Evolutionary conservation across 2,797 vertebrate genomes (phyloP).

Genomic region (Gobio occitaniae): DNA sequence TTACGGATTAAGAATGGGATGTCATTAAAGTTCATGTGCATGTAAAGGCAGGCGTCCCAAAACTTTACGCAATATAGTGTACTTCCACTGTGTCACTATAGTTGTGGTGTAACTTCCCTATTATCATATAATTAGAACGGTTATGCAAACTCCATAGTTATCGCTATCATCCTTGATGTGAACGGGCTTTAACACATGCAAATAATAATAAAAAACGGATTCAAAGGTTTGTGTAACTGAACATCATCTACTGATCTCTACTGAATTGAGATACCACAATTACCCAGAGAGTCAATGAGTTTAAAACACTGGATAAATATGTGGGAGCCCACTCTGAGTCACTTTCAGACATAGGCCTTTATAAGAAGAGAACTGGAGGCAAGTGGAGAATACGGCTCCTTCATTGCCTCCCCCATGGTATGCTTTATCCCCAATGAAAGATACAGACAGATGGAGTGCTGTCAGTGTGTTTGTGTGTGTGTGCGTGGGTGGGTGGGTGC

Average conservation of each 20-base stretch:
- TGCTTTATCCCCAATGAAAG: slow-evolving; percentile 21
- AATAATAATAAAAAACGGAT: not conserved
- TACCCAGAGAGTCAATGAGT: slow-evolving; percentile 21
- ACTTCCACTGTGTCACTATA: not conserved
- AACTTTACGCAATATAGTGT: no score
- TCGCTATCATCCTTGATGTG: not conserved
- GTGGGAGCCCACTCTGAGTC: slow-evolving; percentile 4
- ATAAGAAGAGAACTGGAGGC: not conserved
- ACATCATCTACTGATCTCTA: not conserved
- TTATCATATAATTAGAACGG: not conserved
- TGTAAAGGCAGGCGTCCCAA: no score
- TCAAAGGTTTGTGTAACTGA: not conserved
- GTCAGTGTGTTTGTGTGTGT: slow-evolving; percentile 42
- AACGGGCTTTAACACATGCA: not conserved
- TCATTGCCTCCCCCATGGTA: slow-evolving; percentile 1
- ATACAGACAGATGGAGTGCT: slow-evolving; percentile 63
- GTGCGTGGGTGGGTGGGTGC: slow-evolving; percentile 34
- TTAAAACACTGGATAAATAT: slow-evolving; percentile 5
- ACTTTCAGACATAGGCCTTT: slow-evolving; percentile 7
- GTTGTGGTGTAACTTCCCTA: not conserved
- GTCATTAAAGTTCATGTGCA: no score
- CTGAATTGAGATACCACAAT: not conserved
- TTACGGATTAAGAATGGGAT: no score
- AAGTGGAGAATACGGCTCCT: not conserved
- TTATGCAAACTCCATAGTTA: not conserved